Evolutionary conservation across 2,888 invertebrate genomes (phyloP).

Genomic region (Tetragonisca angustula): DNA sequence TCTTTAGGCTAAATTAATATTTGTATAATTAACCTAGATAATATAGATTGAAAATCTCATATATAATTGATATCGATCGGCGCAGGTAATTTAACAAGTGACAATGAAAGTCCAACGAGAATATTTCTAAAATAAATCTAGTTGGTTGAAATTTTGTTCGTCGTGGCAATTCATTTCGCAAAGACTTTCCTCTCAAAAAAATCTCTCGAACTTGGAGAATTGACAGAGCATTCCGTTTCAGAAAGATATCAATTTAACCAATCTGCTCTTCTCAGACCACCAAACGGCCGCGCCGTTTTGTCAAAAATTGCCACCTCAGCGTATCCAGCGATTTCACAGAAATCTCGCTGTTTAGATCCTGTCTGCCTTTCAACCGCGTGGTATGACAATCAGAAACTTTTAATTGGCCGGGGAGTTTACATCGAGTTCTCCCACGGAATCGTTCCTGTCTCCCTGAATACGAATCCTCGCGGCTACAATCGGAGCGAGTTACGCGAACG

Average conservation of each 20-base stretch:
- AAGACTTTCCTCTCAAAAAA: neutral
- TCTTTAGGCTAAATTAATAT: too few relatives aligned
- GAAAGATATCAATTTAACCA: neutral
- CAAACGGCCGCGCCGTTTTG: neutral
- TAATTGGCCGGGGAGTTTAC: constrained; percentile 48
- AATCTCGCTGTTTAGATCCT: too few relatives aligned
- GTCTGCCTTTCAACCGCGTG: neutral
- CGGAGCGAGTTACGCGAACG: constrained; percentile 14
- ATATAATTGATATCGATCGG: too few relatives aligned
- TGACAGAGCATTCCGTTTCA: neutral
- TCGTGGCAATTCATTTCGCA: neutral
- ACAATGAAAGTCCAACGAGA: too few relatives aligned
- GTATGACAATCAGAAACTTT: constrained; percentile 49
- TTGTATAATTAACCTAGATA: too few relatives aligned
- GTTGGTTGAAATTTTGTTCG: too few relatives aligned
- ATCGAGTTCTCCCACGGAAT: neutral
- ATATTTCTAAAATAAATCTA: too few relatives aligned
- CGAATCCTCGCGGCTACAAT: constrained; percentile 16
- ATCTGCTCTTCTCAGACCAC: neutral
- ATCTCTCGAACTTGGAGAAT: neutral
- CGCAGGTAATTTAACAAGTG: too few relatives aligned
- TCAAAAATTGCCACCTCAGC: neutral
- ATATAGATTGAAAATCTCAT: too few relatives aligned
- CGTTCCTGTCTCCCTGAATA: neutral
- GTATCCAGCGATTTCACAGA: neutral